A percentile compares a stretch with the other conserved stretches of the same genome.
phyloP scores from a whole-genome alignment of 2,797 vertebrate species.

The Emydoidea blandingii region DNA sequence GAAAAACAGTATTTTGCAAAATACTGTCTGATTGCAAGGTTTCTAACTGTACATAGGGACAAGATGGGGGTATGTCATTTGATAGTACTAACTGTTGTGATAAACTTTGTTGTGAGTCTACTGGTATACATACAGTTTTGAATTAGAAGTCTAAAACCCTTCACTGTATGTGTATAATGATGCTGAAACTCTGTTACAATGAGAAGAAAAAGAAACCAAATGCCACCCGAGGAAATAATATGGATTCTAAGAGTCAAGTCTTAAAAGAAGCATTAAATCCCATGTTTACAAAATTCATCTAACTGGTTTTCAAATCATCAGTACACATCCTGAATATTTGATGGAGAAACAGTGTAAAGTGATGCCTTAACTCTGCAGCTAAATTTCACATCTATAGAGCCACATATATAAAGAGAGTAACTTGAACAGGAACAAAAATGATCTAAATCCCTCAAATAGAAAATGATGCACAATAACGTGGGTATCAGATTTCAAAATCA shows the following conservation, averaged over 20 bases:
- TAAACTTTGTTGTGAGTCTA: neutral
- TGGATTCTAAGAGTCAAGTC: neutral
- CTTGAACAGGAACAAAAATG: neutral
- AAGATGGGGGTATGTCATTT: neutral
- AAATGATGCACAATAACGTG: rapidly evolving
- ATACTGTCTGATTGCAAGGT: neutral
- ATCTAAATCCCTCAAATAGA: neutral
- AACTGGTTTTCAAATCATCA: neutral
- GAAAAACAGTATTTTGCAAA: too few relatives aligned
- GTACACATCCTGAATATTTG: rapidly evolving
- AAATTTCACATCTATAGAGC: rapidly evolving
- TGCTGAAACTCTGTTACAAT: neutral
- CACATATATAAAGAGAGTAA: neutral
- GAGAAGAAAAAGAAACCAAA: neutral
- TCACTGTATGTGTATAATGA: neutral
- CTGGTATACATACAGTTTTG: neutral
- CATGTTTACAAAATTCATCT: neutral
- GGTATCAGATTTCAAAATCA: neutral
- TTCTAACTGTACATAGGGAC: neutral
- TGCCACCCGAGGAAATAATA: neutral
- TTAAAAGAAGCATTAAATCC: neutral
- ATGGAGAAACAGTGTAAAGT: neutral
- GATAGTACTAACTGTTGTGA: neutral
- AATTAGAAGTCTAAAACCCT: neutral
- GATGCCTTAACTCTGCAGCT: neutral